phyloP scores from a whole-genome alignment of 2,888 invertebrate species.

The Leucozona laternaria region DNA sequence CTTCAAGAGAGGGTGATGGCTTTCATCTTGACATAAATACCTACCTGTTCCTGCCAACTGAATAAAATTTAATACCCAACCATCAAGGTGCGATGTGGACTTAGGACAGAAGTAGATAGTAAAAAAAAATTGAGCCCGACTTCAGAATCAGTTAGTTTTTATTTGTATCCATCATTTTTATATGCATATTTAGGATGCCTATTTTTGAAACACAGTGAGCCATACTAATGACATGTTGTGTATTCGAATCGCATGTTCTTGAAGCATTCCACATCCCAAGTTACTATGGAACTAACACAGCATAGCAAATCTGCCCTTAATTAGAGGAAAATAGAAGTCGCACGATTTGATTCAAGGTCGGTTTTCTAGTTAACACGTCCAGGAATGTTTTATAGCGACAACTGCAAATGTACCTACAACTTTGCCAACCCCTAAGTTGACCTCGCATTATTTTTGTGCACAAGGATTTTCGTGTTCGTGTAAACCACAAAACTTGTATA shows the following conservation, averaged over 20 bases:
- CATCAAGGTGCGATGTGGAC: not conserved
- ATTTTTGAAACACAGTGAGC: not conserved
- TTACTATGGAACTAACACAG: constrained; percentile 23
- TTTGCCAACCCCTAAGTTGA: not conserved
- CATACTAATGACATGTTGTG: not conserved
- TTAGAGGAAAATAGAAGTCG: constrained; percentile 21
- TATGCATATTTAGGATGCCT: too few relatives aligned
- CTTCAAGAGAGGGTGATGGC: not conserved
- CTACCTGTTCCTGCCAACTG: constrained; percentile 10
- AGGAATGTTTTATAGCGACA: constrained; percentile 6
- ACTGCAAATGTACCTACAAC: not conserved
- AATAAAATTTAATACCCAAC: constrained; percentile 22
- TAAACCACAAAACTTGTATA: constrained; percentile 4
- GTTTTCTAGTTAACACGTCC: not conserved
- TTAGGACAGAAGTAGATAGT: not conserved
- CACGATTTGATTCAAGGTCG: constrained; percentile 6
- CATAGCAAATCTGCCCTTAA: constrained; percentile 7
- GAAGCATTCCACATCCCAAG: constrained; percentile 38
- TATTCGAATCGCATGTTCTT: constrained; percentile 13
- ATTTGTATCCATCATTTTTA: not conserved
- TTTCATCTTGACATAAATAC: not conserved
- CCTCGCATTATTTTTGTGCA: constrained; percentile 20
- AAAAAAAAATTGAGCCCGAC: not conserved
- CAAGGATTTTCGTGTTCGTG: not conserved
- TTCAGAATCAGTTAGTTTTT: too few relatives aligned